Evolutionary conservation across 2,888 invertebrate species (phyloP), one percentile per base, ranked within the genome.

Genomic region (Barypeithes pellucidus): DNA sequence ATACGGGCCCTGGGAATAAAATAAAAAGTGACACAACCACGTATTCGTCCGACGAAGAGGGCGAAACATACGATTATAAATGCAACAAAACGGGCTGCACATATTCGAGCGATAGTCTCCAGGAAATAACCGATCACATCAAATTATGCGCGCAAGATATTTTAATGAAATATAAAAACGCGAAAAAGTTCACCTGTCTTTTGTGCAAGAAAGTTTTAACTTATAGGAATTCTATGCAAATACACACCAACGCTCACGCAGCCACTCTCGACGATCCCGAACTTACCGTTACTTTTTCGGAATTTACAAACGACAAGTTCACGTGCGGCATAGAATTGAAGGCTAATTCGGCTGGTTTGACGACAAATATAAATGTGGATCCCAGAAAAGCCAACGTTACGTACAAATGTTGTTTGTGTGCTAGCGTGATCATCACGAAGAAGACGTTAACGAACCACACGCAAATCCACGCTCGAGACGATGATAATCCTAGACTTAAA

Each of bases 361-460:
- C 8, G 16, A 5, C 8, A 5, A 22, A 11, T 14, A 2, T 5
- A 2, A 1, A 18, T 45, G 18, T 18, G 18, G n/a, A 3, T 7
- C 22, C 50, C 5, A 22, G n/a, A 3, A 7, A 50, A 50, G 14
- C 29, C 3, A 24, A 45, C 36, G 18, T 50, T 7, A 24, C 61
- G 0, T 69, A 52, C 14, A 69, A 69, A 39, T 69, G 69, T 16
- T 24, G 24, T 18, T 52, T 61, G 50, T 69, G 69, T 24, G 62
- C 41, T 24, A 36, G 14, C n/a, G 20, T 50, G 3, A 8, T 62
- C 11, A 0, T 50, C 5, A 39, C 20, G 3, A 69, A 20, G 41
- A 14, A 8, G 5, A 61, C 41, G 9, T 47, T 70, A n/a, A 2
- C 57, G 8, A 20, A 29, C 11, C 70, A 70, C 14, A 54, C 70